A percentile compares a stretch with the other conserved stretches of the same genome.
Evolutionary conservation across 2,113 vertebrate genomes (phyloP).

Genomic region (Helogale parvula): DNA sequence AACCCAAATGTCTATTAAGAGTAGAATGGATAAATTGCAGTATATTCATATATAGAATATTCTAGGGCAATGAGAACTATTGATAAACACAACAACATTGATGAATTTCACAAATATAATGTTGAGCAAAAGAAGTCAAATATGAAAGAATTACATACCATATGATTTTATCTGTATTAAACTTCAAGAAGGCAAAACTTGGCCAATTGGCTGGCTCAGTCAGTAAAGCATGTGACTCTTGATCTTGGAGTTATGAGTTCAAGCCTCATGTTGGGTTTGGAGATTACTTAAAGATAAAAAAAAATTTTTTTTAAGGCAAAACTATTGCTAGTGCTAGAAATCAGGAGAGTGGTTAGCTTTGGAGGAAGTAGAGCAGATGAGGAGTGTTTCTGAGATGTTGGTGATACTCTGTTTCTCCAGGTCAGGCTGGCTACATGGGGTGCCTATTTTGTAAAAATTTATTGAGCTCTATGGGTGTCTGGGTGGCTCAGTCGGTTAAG

Average conservation of each 20-base stretch:
- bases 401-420: neutral
- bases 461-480: neutral
- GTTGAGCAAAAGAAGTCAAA: neutral
- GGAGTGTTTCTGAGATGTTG: neutral
- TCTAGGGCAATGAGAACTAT: neutral
- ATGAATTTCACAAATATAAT: neutral
- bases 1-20: neutral
- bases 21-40: neutral
- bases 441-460: neutral
- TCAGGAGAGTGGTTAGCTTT: neutral
- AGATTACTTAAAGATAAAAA: neutral
- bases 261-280: neutral
- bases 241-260: neutral
- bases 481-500: too few relatives aligned
- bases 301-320: neutral
- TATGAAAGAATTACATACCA: neutral
- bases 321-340: neutral
- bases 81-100: neutral
- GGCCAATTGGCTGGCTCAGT: neutral
- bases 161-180: neutral
- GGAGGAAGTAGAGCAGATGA: neutral
- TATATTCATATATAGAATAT: neutral
- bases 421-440: neutral
- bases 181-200: neutral
- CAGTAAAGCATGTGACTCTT: neutral